These are phyloP conservation scores for Nansenia antarctica DNA, from an alignment of 2,113 vertebrate genomes.

Conservation along the genomic window DNA sequence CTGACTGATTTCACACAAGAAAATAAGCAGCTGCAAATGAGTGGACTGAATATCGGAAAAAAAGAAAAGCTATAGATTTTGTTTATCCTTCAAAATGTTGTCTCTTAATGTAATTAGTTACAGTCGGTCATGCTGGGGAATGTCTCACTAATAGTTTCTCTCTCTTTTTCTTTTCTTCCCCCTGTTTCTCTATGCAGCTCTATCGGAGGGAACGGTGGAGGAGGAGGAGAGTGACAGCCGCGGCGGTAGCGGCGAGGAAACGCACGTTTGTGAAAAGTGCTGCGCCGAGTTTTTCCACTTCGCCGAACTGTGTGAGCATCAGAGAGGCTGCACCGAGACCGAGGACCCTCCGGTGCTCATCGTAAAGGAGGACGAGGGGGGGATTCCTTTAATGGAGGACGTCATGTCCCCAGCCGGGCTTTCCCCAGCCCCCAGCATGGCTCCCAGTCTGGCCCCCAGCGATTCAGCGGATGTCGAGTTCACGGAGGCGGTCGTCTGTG, in stretches of 20 bases:
- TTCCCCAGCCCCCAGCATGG: slow-evolving; percentile 75
- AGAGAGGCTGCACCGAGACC: slow-evolving; percentile 82
- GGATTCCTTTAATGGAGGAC: slow-evolving; percentile 65
- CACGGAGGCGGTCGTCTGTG: slow-evolving; percentile 70
- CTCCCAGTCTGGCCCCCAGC: slow-evolving; percentile 76
- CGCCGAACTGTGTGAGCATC: slow-evolving; percentile 87
- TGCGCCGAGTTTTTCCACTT: slow-evolving; percentile 93
- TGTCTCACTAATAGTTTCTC: slow-evolving; percentile 23
- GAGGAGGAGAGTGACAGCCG: slow-evolving; percentile 79
- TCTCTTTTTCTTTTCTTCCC: slow-evolving; percentile 19
- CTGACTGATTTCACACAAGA: slow-evolving; percentile 88
- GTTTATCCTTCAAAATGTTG: slow-evolving; percentile 70
- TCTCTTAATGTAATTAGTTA: neutral
- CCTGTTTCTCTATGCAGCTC: slow-evolving; percentile 60
- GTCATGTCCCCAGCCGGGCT: slow-evolving; percentile 74
- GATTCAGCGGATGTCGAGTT: slow-evolving; percentile 81
- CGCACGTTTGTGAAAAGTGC: slow-evolving; percentile 86
- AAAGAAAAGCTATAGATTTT: slow-evolving; percentile 75
- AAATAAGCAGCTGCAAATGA: slow-evolving; percentile 71
- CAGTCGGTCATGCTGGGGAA: neutral
- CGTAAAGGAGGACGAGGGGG: slow-evolving; percentile 79
- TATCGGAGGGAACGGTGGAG: slow-evolving; percentile 75
- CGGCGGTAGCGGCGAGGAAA: slow-evolving; percentile 82
- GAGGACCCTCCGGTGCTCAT: slow-evolving; percentile 87
- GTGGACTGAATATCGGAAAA: slow-evolving; percentile 32